Evolutionary conservation across 1,140 invertebrate genomes (phyloP).

Genomic region (Magallana angulata): DNA sequence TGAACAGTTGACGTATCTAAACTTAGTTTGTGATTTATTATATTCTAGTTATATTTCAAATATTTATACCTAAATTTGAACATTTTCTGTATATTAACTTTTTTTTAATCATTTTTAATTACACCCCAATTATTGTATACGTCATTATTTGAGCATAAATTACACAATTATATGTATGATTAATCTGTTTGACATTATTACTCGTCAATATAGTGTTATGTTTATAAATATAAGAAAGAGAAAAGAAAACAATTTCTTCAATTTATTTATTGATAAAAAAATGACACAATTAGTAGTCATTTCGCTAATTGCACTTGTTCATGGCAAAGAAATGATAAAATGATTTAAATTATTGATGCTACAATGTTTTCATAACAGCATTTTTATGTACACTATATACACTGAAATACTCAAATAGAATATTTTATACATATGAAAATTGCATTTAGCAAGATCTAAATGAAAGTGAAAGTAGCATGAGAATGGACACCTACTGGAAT

Average conservation of each 20-base stretch:
- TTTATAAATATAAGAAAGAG: not conserved
- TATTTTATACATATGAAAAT: not conserved
- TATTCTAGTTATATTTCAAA: no score
- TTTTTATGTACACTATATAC: constrained; percentile 5
- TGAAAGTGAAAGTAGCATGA: not conserved
- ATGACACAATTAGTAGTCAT: not conserved
- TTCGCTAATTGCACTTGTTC: constrained; percentile 27
- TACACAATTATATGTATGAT: no score
- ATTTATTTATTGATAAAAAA: constrained; percentile 23
- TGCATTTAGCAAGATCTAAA: not conserved
- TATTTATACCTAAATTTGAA: no score
- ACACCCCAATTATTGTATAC: no score
- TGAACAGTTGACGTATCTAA: no score
- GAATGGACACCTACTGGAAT: constrained; percentile 25
- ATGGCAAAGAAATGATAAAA: constrained; percentile 17
- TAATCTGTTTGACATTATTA: no score
- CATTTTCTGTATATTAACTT: no score
- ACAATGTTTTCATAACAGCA: constrained; percentile 20
- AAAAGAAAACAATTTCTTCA: not conserved
- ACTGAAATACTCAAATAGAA: not conserved
- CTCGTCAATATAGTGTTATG: no score
- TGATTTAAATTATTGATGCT: constrained; percentile 8
- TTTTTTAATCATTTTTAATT: no score
- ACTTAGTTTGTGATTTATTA: no score
- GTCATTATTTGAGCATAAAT: no score